Conservation (phyloP, 2,888 invertebrate species). For the Calliphora vomitoria region DNA sequence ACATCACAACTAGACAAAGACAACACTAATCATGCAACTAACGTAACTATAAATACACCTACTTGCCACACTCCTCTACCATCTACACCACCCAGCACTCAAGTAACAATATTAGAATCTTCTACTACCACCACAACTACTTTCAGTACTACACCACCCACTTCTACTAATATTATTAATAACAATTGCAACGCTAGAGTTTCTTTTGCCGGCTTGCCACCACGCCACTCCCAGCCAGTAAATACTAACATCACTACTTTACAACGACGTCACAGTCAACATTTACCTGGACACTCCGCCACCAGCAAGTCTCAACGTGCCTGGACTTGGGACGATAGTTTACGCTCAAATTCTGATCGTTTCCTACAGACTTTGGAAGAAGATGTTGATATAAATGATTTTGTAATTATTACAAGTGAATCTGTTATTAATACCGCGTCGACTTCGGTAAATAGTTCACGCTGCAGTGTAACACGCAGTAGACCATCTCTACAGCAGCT, state of each 20-base stretch:
- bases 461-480: slow-evolving; percentile 56
- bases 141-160: neutral
- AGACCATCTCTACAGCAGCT: slow-evolving; percentile 65
- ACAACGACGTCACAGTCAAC: slow-evolving; percentile 68
- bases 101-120: slow-evolving; percentile 44
- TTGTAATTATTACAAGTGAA: slow-evolving; percentile 49
- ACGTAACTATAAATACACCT: slow-evolving; percentile 38
- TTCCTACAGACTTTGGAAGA: slow-evolving; percentile 84
- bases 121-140: slow-evolving; percentile 20
- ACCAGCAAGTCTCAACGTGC: slow-evolving; percentile 75
- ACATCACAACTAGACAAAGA: slow-evolving; percentile 50
- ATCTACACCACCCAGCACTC: slow-evolving; percentile 14
- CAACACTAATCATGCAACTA: slow-evolving; percentile 62
- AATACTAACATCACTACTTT: slow-evolving; percentile 15
- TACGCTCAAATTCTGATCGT: slow-evolving; percentile 84
- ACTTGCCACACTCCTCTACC: slow-evolving; percentile 47
- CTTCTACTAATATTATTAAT: neutral
- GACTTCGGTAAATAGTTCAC: slow-evolving; percentile 73
- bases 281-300: slow-evolving; percentile 6
- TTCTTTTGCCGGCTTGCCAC: slow-evolving; percentile 59
- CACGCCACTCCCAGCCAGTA: neutral
- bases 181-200: slow-evolving; percentile 57
- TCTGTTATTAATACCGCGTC: slow-evolving; percentile 73
- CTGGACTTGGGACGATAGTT: slow-evolving; percentile 84
- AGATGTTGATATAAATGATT: slow-evolving; percentile 75